Conservation (phyloP, 2,113 vertebrate species). For the Cavia porcellus region DNA sequence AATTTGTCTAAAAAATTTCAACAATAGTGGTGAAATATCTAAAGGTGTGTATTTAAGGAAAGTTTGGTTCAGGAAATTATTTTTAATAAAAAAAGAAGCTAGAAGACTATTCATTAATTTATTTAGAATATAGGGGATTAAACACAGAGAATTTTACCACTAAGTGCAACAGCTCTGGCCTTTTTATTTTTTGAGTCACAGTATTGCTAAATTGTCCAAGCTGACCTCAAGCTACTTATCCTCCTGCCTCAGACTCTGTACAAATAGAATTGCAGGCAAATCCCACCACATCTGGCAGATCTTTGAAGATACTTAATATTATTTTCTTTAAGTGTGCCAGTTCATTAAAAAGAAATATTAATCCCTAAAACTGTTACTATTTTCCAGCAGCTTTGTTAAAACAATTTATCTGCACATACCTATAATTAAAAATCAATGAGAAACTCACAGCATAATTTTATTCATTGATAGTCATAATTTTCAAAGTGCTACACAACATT, state of each 20-base stretch:
- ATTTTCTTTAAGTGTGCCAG: not conserved
- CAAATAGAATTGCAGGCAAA: not conserved
- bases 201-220: not conserved
- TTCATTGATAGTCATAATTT: slow-evolving; percentile 37
- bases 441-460: slow-evolving; percentile 47
- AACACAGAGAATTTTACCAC: not conserved
- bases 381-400: not conserved
- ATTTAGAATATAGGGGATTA: not conserved
- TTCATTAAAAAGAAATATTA: slow-evolving; percentile 29
- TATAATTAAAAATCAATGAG: slow-evolving; percentile 59
- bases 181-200: not conserved
- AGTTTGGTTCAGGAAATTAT: not conserved
- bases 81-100: slow-evolving; percentile 1
- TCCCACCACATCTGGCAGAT: not conserved
- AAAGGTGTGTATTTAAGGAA: not conserved
- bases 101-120: not conserved
- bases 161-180: not conserved
- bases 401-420: slow-evolving; percentile 27
- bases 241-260: not conserved
- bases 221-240: not conserved
- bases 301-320: not conserved
- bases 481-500: not conserved
- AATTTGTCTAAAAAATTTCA: slow-evolving; percentile 1
- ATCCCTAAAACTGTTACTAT: not conserved
- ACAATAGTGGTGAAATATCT: not conserved